Evolutionary conservation across 2,888 invertebrate genomes (phyloP), one percentile per base, ranked within the genome.

Genomic region (Petrolisthes cinctipes): DNA sequence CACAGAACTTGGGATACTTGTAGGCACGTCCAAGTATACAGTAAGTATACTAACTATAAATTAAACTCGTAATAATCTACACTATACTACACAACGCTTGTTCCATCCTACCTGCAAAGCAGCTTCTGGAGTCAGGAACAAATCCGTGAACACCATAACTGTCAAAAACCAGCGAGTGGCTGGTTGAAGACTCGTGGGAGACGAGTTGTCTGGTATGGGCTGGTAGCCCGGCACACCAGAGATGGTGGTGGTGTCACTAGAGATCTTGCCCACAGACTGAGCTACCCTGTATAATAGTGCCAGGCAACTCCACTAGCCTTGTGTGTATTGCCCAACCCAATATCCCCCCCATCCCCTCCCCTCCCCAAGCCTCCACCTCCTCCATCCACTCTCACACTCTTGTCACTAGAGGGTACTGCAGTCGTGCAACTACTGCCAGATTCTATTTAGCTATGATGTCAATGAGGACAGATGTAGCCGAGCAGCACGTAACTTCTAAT

Each of bases 231-330:
- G 37, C 37, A 37, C 37, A 37, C 71, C n/a, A 75, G 82, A 54
- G 56, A 7, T 73, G 37, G 11, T 68, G 73, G 5, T 83, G 57
- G 83, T 83, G 75, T 54, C 83, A 83, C 83, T 56, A 14, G 37
- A 56, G 57, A 54, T 75, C 83, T 20, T 71, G 71, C 54, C 66
- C 57, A 83, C 75, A 56, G 75, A 83, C 83, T 83, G 83, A 75
- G 83, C 54, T 4, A 20, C 6, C 54, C 20, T 17, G 11, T 61
- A 14, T 9, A 17, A 17, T 61, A 61, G 61, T 61, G 73, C 73
- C 56, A 68, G 54, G 71, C 71, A 71, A 51, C 53, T 51, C 23
- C 80, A 80, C 17, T 71, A 51, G 17, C 71, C 53, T 75, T 11
- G 20, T 71, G 71, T 20, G n/a, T n/a, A 6, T 79, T 56, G 54